Evolutionary conservation across 2,888 invertebrate genomes (phyloP), one percentile per base, ranked within the genome.

Genomic region (Chelonus formosanus): DNA sequence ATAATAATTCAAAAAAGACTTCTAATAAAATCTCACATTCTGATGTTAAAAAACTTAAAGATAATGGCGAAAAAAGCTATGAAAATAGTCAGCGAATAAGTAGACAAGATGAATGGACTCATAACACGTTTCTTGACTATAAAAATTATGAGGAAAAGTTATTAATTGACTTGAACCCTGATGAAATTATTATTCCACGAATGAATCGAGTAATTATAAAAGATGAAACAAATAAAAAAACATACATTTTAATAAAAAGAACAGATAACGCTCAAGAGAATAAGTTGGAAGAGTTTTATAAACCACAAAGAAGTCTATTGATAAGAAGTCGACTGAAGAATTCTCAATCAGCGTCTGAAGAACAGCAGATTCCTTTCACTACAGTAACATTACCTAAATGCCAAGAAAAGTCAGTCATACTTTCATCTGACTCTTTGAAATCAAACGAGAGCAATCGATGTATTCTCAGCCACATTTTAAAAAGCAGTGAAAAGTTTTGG

Each of bases 251-350:
- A 36, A 64, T 63, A 32, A 67, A 59, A 35, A 56, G 56, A 35
- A 40, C 63, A 43, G 6, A 52, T 7, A 52, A 52, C 32, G 31
- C 8, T 52, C 5, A 52, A 36, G 20, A 31, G 7, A 44, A 47
- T 5, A 40, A 64, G 40, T 59, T 68, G 31, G 67, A 67, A 47
- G 65, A 71, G 45, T 70, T 63, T 40, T 72, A 69, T 53, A 60
- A 67, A 44, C 62, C 66, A n/a, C 71, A 67, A 10, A 71, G 71
- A 7, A 74, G 65, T 53, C 63, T 77, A 20, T 32, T 78, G 44
- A 73, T 78, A 68, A 71, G 72, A 40, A 78, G 77, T 68, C 71
- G 74, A 52, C 57, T 70, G 35, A 76, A 74, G 66, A 66, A 65
- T 67, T 57, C 68, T n/a, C 53, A 65, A 60, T 63, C 60, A 36